These are phyloP conservation scores for Drosophila engyochracea DNA, from an alignment of 2,888 invertebrate genomes.

Conservation along the genomic window DNA sequence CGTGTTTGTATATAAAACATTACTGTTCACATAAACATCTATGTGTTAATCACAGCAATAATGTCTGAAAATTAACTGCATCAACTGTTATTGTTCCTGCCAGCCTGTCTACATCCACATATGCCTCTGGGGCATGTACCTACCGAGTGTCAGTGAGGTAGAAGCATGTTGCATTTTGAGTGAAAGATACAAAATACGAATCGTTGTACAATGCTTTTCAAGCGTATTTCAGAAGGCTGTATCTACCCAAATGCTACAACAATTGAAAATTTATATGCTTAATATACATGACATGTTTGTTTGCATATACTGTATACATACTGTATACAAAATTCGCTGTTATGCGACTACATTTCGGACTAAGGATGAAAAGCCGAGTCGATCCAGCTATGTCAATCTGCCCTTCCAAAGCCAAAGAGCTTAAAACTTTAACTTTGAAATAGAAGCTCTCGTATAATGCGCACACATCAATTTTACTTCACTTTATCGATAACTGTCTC, in stretches of 20 bases:
- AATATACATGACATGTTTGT: background rate
- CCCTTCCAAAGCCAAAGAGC: background rate
- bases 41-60: constrained; percentile 81
- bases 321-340: background rate
- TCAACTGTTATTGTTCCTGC: constrained; percentile 52
- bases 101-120: constrained; percentile 1
- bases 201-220: background rate
- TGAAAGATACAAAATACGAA: constrained; percentile 6
- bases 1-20: constrained; percentile 68
- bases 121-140: constrained; percentile 39
- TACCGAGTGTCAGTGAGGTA: background rate
- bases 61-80: constrained; percentile 79
- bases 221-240: background rate
- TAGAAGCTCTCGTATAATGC: background rate
- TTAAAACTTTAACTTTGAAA: background rate
- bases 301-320: background rate
- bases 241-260: background rate
- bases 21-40: constrained; percentile 72
- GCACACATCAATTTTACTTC: background rate
- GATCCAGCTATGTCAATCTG: background rate
- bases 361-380: background rate
- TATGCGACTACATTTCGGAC: background rate
- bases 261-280: background rate
- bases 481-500: background rate
- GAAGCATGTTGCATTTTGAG: background rate